Percentiles rank a stretch among this genome's conserved stretches.
These are phyloP conservation scores for Oreochromis aureus DNA, from an alignment of 2,113 vertebrate species.

Conservation along the genomic window DNA sequence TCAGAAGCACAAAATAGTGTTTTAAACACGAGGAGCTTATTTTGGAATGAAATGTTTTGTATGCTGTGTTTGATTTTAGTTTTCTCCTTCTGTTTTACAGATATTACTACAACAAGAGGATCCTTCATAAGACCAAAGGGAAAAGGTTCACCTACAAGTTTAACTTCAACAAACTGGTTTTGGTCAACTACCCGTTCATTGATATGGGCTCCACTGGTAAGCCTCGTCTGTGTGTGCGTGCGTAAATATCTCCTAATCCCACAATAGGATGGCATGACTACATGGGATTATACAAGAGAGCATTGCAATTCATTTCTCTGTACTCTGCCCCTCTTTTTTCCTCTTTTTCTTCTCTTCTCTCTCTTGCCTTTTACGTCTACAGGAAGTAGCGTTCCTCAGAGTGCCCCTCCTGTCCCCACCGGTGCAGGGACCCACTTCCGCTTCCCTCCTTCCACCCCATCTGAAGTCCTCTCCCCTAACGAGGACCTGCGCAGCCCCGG, in stretches of 20 bases:
- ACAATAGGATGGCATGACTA: constrained; percentile 15
- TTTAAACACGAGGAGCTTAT: not conserved
- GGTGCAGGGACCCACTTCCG: constrained; percentile 82
- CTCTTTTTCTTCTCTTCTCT: not conserved
- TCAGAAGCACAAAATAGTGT: not conserved
- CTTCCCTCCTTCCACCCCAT: constrained; percentile 85
- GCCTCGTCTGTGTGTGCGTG: not conserved
- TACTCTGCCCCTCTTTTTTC: not conserved
- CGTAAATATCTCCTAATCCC: constrained; percentile 16
- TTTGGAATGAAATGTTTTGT: not conserved
- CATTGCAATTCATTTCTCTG: constrained; percentile 22
- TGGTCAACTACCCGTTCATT: constrained; percentile 92
- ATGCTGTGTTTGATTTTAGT: not conserved
- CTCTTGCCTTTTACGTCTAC: not conserved
- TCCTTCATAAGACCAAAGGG: constrained; percentile 91
- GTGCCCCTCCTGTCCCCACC: constrained; percentile 85
- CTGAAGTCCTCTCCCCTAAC: constrained; percentile 82
- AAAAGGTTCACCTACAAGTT: constrained; percentile 94
- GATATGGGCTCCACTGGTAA: constrained; percentile 84
- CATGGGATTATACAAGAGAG: constrained; percentile 26
- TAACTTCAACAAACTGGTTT: constrained; percentile 91
- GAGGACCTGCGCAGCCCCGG: constrained; percentile 85
- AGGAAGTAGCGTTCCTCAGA: constrained; percentile 86
- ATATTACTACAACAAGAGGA: constrained; percentile 93
- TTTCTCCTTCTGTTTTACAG: constrained; percentile 50